Conservation (phyloP, 2,797 vertebrate genomes). For the Cygnus olor region DNA sequence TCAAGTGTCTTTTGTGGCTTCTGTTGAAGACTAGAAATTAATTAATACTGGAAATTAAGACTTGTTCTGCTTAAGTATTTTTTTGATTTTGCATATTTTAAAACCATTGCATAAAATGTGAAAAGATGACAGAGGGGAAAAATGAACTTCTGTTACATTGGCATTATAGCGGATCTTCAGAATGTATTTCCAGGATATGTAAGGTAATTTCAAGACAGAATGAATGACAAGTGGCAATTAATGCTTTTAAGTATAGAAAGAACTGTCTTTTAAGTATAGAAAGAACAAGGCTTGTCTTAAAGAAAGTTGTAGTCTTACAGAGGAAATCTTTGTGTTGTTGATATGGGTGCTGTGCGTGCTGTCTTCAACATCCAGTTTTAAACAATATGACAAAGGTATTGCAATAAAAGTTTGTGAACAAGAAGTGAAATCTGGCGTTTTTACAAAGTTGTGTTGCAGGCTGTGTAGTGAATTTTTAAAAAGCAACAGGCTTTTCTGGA, state of each 20-base stretch:
- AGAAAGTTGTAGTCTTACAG: neutral
- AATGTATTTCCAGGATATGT: neutral
- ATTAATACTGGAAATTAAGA: neutral
- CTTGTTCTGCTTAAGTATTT: neutral
- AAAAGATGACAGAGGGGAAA: neutral
- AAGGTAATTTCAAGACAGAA: neutral
- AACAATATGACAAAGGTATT: neutral
- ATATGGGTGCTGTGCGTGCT: neutral
- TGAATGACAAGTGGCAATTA: neutral
- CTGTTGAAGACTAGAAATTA: neutral
- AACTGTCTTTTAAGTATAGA: neutral
- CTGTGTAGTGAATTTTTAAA: neutral
- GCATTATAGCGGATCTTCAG: neutral
- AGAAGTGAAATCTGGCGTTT: neutral
- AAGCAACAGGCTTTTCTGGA: neutral
- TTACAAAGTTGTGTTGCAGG: neutral
- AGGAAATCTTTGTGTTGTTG: neutral
- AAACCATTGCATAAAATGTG: neutral
- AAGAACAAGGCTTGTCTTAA: neutral
- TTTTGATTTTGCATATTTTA: neutral
- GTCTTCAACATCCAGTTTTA: neutral
- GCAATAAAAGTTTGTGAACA: neutral
- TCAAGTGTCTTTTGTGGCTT: slow-evolving; percentile 4
- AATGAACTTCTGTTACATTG: neutral
- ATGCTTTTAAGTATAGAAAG: neutral